phyloP scores from a whole-genome alignment of 2,113 vertebrate species.

The Pleuronectes platessa region DNA sequence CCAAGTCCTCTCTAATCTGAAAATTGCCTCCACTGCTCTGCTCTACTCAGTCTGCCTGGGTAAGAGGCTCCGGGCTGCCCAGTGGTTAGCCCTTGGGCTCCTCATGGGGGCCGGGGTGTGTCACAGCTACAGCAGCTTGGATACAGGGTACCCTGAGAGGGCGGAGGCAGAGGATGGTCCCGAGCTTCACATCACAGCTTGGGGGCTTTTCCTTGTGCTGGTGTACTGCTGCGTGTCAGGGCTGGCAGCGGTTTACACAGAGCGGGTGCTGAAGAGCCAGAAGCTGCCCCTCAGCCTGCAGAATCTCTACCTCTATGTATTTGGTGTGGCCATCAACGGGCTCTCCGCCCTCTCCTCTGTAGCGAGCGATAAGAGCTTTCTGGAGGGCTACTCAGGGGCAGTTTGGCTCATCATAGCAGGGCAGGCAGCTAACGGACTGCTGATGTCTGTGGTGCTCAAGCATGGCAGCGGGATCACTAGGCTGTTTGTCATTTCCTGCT shows the following conservation, averaged over 20 bases:
- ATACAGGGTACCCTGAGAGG: conserved; percentile 18
- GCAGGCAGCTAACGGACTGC: conserved; percentile 91
- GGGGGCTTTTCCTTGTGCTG: conserved; percentile 86
- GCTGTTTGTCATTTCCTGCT: conserved; percentile 94
- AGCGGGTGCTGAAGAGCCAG: conserved; percentile 89
- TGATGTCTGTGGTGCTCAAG: conserved; percentile 95
- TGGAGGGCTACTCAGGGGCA: conserved; percentile 87
- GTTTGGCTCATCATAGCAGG: conserved; percentile 87
- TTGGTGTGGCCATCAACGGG: conserved; percentile 88
- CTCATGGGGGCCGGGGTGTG: conserved; percentile 85
- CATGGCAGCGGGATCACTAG: conserved; percentile 94
- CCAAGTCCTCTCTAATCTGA: conserved; percentile 94
- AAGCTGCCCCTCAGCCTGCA: conserved; percentile 89
- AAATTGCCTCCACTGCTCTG: conserved; percentile 90
- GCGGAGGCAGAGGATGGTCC: background rate
- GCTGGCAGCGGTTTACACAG: conserved; percentile 91
- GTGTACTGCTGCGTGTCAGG: conserved; percentile 90
- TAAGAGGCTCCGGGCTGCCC: conserved; percentile 78
- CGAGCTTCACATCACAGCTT: conserved; percentile 82
- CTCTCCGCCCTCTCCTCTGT: conserved; percentile 76
- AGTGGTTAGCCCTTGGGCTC: conserved; percentile 87
- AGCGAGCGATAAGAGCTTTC: conserved; percentile 71
- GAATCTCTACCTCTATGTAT: conserved; percentile 93
- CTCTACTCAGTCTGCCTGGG: conserved; percentile 88
- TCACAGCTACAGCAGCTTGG: conserved; percentile 88